Evolutionary conservation across 2,888 invertebrate species (phyloP).

Genomic region (Aromia moschata): DNA sequence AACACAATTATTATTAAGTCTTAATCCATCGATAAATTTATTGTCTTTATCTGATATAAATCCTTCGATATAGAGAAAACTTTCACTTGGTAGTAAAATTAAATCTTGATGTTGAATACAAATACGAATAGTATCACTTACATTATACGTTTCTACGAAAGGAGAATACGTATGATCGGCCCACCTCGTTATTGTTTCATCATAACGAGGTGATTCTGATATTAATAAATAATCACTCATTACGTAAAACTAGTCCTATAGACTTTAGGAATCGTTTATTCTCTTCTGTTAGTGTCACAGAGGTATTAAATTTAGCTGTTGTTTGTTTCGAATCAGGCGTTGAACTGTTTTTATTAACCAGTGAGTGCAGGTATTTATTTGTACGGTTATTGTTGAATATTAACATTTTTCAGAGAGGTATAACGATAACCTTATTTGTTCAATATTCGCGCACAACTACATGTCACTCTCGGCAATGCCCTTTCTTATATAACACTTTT

Average conservation of each 20-base stretch:
- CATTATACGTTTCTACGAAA: constrained; percentile 45
- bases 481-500: not conserved
- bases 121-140: constrained; percentile 51
- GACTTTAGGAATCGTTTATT: constrained; percentile 32
- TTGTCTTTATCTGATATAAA: no score
- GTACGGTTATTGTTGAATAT: constrained; percentile 18
- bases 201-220: constrained; percentile 31
- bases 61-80: constrained; percentile 39
- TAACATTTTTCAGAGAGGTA: constrained; percentile 30
- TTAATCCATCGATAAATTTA: no score
- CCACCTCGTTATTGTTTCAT: constrained; percentile 43
- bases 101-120: constrained; percentile 49
- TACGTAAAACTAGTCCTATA: constrained; percentile 25
- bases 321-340: constrained; percentile 7
- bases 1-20: constrained; percentile 1
- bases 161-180: constrained; percentile 47
- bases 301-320: not conserved
- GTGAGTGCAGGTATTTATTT: constrained; percentile 19
- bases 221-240: constrained; percentile 40
- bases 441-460: not conserved
- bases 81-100: constrained; percentile 39
- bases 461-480: no score
- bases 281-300: constrained; percentile 17
- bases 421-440: not conserved
- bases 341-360: constrained; percentile 13